phyloP scores from a whole-genome alignment of 2,888 invertebrate genomes.

The Hermodice carunculata region DNA sequence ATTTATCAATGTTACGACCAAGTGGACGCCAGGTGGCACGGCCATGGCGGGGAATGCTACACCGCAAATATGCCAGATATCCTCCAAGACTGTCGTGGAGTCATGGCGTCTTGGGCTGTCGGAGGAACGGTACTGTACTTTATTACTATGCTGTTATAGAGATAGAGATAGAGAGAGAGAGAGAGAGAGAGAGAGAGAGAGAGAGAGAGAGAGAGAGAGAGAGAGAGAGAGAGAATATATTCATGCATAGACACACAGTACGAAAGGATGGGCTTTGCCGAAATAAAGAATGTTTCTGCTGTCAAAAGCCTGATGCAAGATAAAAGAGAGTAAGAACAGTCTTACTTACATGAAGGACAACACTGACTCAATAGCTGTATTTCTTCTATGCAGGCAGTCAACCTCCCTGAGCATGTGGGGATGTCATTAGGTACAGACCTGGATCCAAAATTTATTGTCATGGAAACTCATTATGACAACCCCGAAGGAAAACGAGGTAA shows the following conservation, averaged over 20 bases:
- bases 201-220: not conserved
- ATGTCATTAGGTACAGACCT: not conserved
- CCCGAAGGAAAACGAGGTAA: not conserved
- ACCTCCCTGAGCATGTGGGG: not conserved
- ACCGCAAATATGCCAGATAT: constrained; percentile 4
- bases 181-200: not conserved
- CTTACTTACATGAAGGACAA: no score
- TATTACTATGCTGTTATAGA: not conserved
- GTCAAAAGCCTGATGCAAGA: no score
- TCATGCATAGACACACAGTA: no score
- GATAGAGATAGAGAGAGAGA: no score
- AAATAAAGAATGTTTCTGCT: no score
- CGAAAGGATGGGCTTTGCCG: no score
- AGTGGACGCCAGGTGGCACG: not conserved
- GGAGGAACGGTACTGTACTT: constrained; percentile 19
- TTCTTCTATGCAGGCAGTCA: no score
- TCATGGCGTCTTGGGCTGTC: constrained; percentile 11
- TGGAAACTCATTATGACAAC: constrained; percentile 9
- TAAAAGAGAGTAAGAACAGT: no score
- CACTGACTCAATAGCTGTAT: no score
- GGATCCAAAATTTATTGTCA: not conserved
- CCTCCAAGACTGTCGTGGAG: not conserved
- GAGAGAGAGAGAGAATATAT: no score
- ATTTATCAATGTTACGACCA: constrained; percentile 15
- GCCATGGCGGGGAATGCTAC: constrained; percentile 3